Percentiles rank a stretch among this genome's conserved stretches.
phyloP scores from a whole-genome alignment of 2,797 vertebrate genomes.

The Borostomias antarcticus region DNA sequence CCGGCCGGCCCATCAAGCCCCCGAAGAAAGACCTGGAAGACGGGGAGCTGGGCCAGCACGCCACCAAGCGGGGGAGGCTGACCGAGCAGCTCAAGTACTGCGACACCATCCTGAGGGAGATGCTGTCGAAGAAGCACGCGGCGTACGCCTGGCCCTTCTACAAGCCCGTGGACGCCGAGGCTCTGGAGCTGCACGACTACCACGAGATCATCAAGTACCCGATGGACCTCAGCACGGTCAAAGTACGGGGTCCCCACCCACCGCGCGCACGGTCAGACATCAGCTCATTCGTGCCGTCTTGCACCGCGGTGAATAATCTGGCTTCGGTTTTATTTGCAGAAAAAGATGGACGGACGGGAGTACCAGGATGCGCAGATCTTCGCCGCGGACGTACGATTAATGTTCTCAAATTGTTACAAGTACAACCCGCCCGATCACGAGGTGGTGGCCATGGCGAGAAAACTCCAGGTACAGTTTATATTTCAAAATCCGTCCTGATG shows the following conservation, averaged over 20 bases:
- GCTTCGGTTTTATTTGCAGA: slow-evolving; percentile 77
- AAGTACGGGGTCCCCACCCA: slow-evolving; percentile 70
- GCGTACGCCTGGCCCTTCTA: slow-evolving; percentile 97
- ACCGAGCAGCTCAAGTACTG: slow-evolving; percentile 88
- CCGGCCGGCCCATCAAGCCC: slow-evolving; percentile 78
- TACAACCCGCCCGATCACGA: slow-evolving; percentile 92
- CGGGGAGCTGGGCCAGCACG: slow-evolving; percentile 71
- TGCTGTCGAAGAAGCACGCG: slow-evolving; percentile 91
- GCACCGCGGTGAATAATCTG: neutral
- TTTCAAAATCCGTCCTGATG: too few species aligned
- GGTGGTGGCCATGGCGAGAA: slow-evolving; percentile 88
- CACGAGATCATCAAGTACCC: slow-evolving; percentile 97
- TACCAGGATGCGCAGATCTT: slow-evolving; percentile 90
- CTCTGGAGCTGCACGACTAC: slow-evolving; percentile 92
- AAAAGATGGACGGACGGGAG: slow-evolving; percentile 90
- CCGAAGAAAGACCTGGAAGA: slow-evolving; percentile 82
- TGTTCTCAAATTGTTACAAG: slow-evolving; percentile 99
- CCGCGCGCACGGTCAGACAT: too few species aligned
- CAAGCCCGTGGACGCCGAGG: slow-evolving; percentile 89
- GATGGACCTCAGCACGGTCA: slow-evolving; percentile 96
- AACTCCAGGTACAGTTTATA: slow-evolving; percentile 91
- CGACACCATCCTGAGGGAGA: slow-evolving; percentile 88
- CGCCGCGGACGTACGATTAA: slow-evolving; percentile 90
- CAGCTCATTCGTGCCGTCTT: too few species aligned
- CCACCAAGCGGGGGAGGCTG: slow-evolving; percentile 74